phyloP scores from a whole-genome alignment of 2,888 invertebrate species.

The Thereva nobilitata region DNA sequence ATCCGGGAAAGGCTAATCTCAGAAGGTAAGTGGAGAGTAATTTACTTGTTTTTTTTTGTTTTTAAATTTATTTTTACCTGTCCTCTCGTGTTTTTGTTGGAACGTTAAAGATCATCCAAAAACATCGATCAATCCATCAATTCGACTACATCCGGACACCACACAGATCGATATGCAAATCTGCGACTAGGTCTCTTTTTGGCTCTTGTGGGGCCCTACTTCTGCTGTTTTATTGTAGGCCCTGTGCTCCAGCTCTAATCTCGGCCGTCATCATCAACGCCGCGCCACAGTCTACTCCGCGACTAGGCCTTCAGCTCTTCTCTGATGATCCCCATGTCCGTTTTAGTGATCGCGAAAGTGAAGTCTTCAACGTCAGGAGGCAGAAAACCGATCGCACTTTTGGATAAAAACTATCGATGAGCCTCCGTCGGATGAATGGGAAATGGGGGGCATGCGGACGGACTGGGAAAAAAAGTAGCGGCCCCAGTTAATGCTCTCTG shows the following conservation, averaged over 20 bases:
- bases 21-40: slow-evolving; percentile 73
- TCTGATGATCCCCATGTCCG: no score
- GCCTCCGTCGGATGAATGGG: not conserved
- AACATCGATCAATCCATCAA: slow-evolving; percentile 53
- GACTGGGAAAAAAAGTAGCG: slow-evolving; percentile 28
- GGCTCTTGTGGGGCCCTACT: slow-evolving; percentile 17
- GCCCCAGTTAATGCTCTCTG: not conserved
- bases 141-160: slow-evolving; percentile 57
- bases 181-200: slow-evolving; percentile 19
- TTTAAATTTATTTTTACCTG: slow-evolving; percentile 2
- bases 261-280: slow-evolving; percentile 39
- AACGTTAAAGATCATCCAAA: slow-evolving; percentile 22
- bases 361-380: no score
- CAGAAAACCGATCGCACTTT: not conserved
- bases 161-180: slow-evolving; percentile 46
- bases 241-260: slow-evolving; percentile 22
- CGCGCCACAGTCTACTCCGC: not conserved
- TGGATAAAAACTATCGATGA: not conserved
- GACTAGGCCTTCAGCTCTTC: no score
- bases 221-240: not conserved
- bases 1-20: slow-evolving; percentile 94
- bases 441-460: slow-evolving; percentile 16
- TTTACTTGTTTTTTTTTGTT: not conserved
- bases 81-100: no score
- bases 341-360: no score